Base-by-base conservation (phyloP, 2,888 invertebrate species). In the Limnephilus marmoratus region DNA sequence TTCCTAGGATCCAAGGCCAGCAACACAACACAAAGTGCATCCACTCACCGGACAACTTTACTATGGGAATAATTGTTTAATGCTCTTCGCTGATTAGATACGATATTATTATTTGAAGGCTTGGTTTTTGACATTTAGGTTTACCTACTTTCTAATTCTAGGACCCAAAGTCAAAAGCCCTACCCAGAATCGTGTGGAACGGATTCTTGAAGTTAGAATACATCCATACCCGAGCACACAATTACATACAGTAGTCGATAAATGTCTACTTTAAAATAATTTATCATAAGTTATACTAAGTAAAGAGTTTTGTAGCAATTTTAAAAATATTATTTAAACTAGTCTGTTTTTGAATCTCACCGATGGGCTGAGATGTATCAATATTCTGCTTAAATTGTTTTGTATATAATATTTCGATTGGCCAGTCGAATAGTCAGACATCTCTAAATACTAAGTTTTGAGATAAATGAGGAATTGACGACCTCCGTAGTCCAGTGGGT, bases 111-210 rank as follows among this genome's bases (percentile, higher is more conserved):
- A 68, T 68, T 68, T 24, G 68, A 68, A 68, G 68, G 68, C 68
- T n/a, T 68, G 68, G 68, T 68, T 9, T 68, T 68, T 68, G 68
- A 68, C 68, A 68, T 68, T 68, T 68, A n/a, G 68, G 68, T 24
- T 24, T 24, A 24, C 7, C 68, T 68, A 68, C 68, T 68, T 68
- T 68, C 68, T 68, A 68, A 68, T 24, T 68, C 68, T 68, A n/a
- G 68, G 68, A 68, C 68, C n/a, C 68, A 68, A 68, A 68, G 68
- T 68, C 68, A 68, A 68, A 68, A 68, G 68, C 68, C 68, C 68
- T 68, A 68, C 68, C 68, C 68, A 68, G 68, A 68, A 68, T 68
- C 68, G 68, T 68, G 68, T 68, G 68, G 68, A 68, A n/a, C 68
- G 68, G 24, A 68, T 68, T 68, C 68, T 9, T n/a, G 68, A 68